A percentile compares a stretch with the other conserved stretches of the same genome.
These are phyloP conservation scores for Thryonomys swinderianus DNA, from an alignment of 2,113 vertebrate genomes.

Conservation along the genomic window DNA sequence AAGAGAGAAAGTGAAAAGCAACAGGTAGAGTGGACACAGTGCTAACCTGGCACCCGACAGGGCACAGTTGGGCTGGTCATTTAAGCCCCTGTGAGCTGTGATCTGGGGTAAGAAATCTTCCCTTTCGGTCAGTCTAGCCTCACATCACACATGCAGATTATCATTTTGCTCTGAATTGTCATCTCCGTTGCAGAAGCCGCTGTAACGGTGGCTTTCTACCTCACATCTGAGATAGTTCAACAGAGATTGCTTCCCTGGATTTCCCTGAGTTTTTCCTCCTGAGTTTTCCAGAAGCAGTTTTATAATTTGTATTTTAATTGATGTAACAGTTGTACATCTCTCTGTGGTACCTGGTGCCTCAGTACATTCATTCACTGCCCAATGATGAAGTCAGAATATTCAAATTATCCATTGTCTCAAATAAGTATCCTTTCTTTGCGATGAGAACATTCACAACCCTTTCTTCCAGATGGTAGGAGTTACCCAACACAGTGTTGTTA, in stretches of 20 bases:
- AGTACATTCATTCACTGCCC: neutral
- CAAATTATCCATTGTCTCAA: neutral
- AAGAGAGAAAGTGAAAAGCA: neutral
- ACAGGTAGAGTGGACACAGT: neutral
- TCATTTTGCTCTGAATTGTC: neutral
- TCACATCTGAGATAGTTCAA: neutral
- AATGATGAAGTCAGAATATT: constrained; percentile 15
- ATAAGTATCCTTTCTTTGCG: neutral
- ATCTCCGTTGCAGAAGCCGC: neutral
- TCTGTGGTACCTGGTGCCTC: neutral
- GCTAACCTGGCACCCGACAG: neutral
- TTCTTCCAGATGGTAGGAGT: neutral
- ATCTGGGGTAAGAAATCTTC: neutral
- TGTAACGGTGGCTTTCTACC: neutral
- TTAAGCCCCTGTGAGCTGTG: neutral
- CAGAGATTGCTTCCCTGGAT: neutral
- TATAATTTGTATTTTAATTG: neutral
- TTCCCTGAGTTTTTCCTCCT: neutral
- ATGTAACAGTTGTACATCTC: neutral
- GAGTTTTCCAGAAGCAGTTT: neutral
- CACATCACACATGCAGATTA: neutral
- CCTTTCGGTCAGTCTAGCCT: neutral
- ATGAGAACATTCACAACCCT: neutral
- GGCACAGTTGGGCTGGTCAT: neutral
- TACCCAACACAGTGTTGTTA: neutral